phyloP scores from a whole-genome alignment of 2,113 vertebrate genomes.

The Tetrao urogallus region DNA sequence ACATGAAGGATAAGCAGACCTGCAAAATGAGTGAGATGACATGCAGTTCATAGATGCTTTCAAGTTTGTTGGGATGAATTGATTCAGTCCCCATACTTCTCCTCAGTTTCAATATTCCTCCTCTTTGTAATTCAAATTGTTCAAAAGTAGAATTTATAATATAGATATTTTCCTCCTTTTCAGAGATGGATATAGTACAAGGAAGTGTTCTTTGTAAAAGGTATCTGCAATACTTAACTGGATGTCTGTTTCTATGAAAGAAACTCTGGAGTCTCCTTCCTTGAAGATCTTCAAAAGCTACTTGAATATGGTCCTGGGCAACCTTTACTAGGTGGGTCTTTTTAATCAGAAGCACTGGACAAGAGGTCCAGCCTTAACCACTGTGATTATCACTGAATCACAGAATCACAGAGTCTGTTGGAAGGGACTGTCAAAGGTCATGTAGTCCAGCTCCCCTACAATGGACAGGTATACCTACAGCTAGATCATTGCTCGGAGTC shows the following conservation, averaged over 20 bases:
- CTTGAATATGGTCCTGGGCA: background rate
- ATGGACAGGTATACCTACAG: no score
- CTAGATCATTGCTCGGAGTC: no score
- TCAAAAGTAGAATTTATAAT: background rate
- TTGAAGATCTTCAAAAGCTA: background rate
- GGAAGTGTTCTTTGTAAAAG: rapidly evolving
- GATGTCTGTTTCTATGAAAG: background rate
- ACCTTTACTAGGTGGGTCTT: background rate
- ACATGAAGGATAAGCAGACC: background rate
- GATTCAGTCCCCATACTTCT: background rate
- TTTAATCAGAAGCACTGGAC: background rate
- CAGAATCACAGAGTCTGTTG: no score
- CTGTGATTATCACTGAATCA: background rate
- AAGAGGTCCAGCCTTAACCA: background rate
- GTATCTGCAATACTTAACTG: background rate
- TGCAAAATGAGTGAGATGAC: background rate
- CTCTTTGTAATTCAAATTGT: background rate
- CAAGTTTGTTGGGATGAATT: background rate
- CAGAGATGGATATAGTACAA: background rate
- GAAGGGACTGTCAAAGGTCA: no score
- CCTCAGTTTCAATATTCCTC: background rate
- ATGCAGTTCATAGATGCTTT: background rate
- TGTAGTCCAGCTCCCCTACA: no score
- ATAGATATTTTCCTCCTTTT: rapidly evolving
- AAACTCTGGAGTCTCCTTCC: background rate